These are phyloP conservation scores for Orthonychiurus folsomi DNA, from an alignment of 2,888 invertebrate genomes.

Conservation along the genomic window DNA sequence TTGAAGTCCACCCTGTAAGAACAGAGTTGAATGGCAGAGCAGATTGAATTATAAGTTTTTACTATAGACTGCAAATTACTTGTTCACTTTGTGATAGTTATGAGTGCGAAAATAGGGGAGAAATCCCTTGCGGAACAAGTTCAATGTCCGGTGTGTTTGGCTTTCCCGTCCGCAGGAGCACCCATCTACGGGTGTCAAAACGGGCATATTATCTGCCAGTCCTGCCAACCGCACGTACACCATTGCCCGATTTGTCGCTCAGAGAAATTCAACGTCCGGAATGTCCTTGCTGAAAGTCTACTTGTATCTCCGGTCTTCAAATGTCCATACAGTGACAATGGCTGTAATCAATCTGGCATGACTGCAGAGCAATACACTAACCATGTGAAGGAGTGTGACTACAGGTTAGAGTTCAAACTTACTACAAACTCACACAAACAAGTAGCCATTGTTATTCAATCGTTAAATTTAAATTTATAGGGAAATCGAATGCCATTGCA, in stretches of 20 bases:
- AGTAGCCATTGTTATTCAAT: too few relatives aligned
- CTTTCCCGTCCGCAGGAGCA: not conserved
- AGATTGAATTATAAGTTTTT: too few relatives aligned
- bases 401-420: not conserved
- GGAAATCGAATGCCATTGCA: constrained; percentile 13
- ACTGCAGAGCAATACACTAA: constrained; percentile 9
- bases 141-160: constrained; percentile 10
- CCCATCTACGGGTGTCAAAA: constrained; percentile 16
- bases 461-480: constrained; percentile 3
- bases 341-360: constrained; percentile 2
- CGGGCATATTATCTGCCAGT: constrained; percentile 13
- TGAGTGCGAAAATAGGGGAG: not conserved
- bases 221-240: constrained; percentile 1
- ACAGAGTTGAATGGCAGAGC: too few relatives aligned
- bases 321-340: not conserved
- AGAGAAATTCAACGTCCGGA: constrained; percentile 14
- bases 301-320: not conserved
- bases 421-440: not conserved
- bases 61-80: too few relatives aligned
- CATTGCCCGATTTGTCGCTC: constrained; percentile 14
- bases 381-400: constrained; percentile 7
- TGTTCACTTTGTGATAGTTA: too few relatives aligned
- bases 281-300: not conserved
- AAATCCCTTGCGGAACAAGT: constrained; percentile 6
- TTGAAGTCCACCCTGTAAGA: too few relatives aligned